These are phyloP conservation scores for Echiichthys vipera DNA, from an alignment of 2,797 vertebrate genomes.

Conservation along the genomic window DNA sequence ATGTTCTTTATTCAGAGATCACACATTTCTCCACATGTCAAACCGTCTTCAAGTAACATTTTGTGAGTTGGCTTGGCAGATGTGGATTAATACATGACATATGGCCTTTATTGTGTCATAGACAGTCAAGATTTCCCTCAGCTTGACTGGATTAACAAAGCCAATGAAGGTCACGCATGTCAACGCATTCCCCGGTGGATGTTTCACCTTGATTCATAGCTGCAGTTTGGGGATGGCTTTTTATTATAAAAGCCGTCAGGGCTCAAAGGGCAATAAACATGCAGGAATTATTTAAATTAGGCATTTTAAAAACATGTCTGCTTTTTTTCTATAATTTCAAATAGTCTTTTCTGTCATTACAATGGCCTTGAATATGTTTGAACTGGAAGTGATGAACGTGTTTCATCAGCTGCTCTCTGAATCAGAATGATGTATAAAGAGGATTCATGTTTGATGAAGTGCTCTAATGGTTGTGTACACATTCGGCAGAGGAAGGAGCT, in stretches of 20 bases:
- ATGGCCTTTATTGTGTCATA: constrained; percentile 70
- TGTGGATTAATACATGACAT: constrained; percentile 53
- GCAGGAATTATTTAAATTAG: background rate
- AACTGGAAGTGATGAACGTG: constrained; percentile 23
- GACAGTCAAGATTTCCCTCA: constrained; percentile 53
- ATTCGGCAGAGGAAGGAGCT: constrained; percentile 33
- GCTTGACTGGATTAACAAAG: constrained; percentile 28
- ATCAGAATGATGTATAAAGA: constrained; percentile 12
- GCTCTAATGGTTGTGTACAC: constrained; percentile 13
- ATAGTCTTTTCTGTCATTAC: constrained; percentile 17
- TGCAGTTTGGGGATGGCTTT: background rate
- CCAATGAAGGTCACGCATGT: constrained; percentile 52
- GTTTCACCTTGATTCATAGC: background rate
- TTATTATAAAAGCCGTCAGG: background rate
- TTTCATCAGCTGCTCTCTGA: constrained; percentile 40
- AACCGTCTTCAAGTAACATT: constrained; percentile 33
- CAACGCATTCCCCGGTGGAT: constrained; percentile 1
- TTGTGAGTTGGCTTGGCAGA: constrained; percentile 43
- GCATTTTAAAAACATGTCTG: background rate
- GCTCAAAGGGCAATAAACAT: constrained; percentile 11
- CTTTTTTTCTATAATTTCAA: background rate
- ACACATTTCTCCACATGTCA: constrained; percentile 49
- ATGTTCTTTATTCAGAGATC: constrained; percentile 50
- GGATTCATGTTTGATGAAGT: constrained; percentile 17
- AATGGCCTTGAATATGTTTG: constrained; percentile 14